phyloP scores from a whole-genome alignment of 2,888 invertebrate genomes.

The Heterodera filipjevi region DNA sequence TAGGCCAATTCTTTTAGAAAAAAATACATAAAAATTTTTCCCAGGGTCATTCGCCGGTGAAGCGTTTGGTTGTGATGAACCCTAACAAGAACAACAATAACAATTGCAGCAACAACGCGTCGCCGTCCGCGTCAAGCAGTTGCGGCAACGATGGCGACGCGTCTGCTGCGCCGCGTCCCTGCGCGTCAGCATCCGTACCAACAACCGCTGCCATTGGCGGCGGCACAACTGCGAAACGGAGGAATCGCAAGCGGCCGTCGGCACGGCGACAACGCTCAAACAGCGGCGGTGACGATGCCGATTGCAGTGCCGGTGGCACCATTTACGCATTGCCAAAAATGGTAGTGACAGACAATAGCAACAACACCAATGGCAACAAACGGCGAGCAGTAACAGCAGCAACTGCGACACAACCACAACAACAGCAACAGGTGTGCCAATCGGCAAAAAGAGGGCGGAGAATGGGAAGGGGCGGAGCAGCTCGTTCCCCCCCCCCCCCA shows the following conservation, averaged over 20 bases:
- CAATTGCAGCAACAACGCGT: background rate
- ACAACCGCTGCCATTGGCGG: background rate
- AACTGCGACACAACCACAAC: background rate
- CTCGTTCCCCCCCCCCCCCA: too few species aligned
- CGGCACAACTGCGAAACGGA: background rate
- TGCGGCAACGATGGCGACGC: background rate
- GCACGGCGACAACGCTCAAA: constrained; percentile 3
- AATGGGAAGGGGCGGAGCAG: too few species aligned
- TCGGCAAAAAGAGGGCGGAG: too few species aligned
- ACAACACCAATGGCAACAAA: background rate
- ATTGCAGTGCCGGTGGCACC: too few species aligned
- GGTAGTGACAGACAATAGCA: background rate
- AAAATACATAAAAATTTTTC: background rate
- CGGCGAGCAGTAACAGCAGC: background rate
- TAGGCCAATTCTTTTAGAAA: background rate
- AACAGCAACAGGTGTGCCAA: background rate
- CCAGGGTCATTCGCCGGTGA: constrained; percentile 28
- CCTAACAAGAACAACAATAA: background rate
- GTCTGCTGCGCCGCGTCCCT: background rate
- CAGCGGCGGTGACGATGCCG: background rate
- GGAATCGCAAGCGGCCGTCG: background rate
- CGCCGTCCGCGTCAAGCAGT: constrained; percentile 1
- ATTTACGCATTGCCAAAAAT: background rate
- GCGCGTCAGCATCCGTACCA: background rate
- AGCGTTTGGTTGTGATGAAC: constrained; percentile 12